A percentile compares a stretch with the other conserved stretches of the same genome.
phyloP scores from a whole-genome alignment of 2,113 vertebrate genomes.

The western clawed frog (Xenopus tropicalis) region DNA sequence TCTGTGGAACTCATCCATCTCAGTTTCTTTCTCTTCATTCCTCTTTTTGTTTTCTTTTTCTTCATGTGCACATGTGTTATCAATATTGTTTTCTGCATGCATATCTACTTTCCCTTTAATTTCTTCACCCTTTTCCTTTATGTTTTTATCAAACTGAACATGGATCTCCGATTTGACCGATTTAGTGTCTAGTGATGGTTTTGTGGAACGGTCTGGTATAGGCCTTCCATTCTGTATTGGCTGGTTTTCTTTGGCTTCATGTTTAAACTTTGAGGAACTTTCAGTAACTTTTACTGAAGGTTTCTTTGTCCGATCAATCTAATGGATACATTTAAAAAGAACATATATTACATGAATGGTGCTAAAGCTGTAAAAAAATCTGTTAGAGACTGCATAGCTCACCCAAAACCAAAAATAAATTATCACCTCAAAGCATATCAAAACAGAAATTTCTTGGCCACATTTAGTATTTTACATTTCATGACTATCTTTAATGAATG shows the following conservation, averaged over 20 bases:
- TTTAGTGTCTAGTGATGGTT: slow-evolving; percentile 60
- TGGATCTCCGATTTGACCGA: slow-evolving; percentile 74
- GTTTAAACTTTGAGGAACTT: slow-evolving; percentile 59
- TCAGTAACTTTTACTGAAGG: slow-evolving; percentile 67
- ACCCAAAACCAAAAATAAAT: no score
- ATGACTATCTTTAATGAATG: no score
- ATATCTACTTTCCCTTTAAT: slow-evolving; percentile 63
- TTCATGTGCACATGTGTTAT: slow-evolving; percentile 59
- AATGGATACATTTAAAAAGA: slow-evolving; percentile 12
- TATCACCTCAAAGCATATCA: no score
- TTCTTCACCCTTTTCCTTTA: slow-evolving; percentile 71
- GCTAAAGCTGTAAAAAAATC: no score
- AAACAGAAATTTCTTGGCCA: no score
- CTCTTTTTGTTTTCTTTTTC: slow-evolving; percentile 59
- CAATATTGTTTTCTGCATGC: slow-evolving; percentile 55
- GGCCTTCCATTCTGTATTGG: slow-evolving; percentile 63
- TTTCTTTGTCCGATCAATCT: slow-evolving; percentile 93
- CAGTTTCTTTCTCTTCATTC: slow-evolving; percentile 52
- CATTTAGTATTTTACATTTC: no score
- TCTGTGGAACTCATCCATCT: slow-evolving; percentile 63
- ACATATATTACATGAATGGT: neutral
- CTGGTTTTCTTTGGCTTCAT: slow-evolving; percentile 56
- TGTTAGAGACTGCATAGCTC: no score
- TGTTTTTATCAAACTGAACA: slow-evolving; percentile 71
- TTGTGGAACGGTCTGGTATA: slow-evolving; percentile 77